Base-by-base conservation (phyloP, 2,113 vertebrate genomes). In the Cyprinus carpio region DNA sequence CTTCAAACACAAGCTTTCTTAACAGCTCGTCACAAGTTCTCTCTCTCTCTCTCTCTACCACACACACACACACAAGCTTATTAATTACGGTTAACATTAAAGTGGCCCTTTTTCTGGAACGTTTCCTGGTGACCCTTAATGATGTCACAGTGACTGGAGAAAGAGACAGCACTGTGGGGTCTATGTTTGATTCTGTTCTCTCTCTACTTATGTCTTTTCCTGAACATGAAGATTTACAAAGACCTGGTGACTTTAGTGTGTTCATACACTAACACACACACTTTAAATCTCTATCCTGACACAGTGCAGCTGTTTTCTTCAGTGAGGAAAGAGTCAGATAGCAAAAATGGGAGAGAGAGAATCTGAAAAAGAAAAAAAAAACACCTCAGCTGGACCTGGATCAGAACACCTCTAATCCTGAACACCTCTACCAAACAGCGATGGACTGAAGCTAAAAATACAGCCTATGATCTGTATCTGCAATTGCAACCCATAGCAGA, bases 1-100 rank as follows among this genome's bases (percentile, higher is more conserved):
- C 90, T 89, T 91, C 88, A 93, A 93, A 94, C 90, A 93, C 84
- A 72, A 86, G 77, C 58, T 74, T 85, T 64, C 81, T 31, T 31
- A 82, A 82, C 65, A 71, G 46, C 65, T 69, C 3, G 10, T 82
- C 64, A 65, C 78, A 81, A 65, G 31, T 65, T 83, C 65, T 71
- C 72, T 82, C 49, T 37, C 72, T 37, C 82, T 13, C 77, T 72
- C 83, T 54, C 40, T 10, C n/a, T 74, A 69, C 20, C 8, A 40
- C 8, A 40, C 40, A 40, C 40, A 40, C 40, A 83, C 54, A 85
- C 34, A 84, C 60, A 64, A 16, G 37, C 27, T 54, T 71, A 82
- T 71, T 82, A 54, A 67, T 82, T 71, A 54, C 49, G 11, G 27
- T 51, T 51, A 71, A 71, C 49, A 15, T 54, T 54, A 79, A 77